Percentiles rank a stretch among this genome's conserved stretches.
phyloP scores from a whole-genome alignment of 1,140 invertebrate species.

The Drosophila leontia region DNA sequence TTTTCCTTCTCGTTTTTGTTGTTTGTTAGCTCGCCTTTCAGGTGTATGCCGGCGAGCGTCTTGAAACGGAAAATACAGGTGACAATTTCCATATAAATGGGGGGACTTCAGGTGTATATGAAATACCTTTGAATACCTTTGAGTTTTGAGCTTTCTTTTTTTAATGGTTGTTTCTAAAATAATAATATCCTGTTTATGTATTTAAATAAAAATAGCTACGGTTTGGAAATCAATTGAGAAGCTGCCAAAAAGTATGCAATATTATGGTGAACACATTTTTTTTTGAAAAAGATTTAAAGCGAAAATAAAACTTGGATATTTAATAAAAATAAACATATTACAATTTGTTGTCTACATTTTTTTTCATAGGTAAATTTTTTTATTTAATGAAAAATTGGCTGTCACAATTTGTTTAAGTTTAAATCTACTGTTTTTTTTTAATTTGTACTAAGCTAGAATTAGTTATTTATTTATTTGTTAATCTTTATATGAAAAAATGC shows the following conservation, averaged over 20 bases:
- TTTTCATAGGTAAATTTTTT: too few relatives aligned
- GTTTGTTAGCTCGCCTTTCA: constrained; percentile 5
- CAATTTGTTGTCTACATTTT: too few relatives aligned
- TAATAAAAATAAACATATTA: too few relatives aligned
- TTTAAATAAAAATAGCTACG: neutral
- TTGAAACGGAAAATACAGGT: constrained; percentile 6
- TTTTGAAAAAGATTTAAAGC: too few relatives aligned
- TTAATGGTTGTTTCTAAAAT: neutral
- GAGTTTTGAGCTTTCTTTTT: neutral
- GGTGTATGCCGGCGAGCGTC: constrained; percentile 15
- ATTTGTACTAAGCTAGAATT: too few relatives aligned
- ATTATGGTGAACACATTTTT: too few relatives aligned
- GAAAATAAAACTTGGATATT: too few relatives aligned
- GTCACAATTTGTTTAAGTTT: too few relatives aligned
- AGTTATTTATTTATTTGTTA: too few relatives aligned
- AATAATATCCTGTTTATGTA: neutral
- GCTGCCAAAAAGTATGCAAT: neutral
- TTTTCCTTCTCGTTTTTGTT: neutral
- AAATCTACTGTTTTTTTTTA: too few relatives aligned
- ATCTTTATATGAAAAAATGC: too few relatives aligned
- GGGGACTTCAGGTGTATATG: neutral
- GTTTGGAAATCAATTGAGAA: neutral
- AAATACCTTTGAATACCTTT: neutral
- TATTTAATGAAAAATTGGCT: too few relatives aligned
- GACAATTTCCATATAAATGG: constrained; percentile 21